These are phyloP conservation scores for Drosophila kanekoi DNA, from an alignment of 2,888 invertebrate species.

Conservation along the genomic window DNA sequence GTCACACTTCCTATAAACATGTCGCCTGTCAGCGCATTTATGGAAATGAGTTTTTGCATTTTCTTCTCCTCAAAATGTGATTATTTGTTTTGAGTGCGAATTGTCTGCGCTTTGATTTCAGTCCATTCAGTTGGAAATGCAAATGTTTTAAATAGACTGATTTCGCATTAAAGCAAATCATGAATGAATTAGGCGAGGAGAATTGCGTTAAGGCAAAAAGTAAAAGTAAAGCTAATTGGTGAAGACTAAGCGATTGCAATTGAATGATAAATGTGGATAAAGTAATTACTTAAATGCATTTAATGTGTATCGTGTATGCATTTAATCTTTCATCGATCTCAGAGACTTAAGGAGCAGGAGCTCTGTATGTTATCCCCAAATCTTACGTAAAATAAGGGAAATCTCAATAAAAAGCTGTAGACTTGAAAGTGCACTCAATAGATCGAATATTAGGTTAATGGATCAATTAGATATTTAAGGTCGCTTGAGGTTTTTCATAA, in stretches of 20 bases:
- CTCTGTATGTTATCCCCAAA: too few species aligned
- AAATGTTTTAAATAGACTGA: background rate
- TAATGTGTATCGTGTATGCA: too few species aligned
- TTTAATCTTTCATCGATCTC: too few species aligned
- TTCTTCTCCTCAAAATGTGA: background rate
- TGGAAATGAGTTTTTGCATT: background rate
- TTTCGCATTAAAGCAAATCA: constrained; percentile 3
- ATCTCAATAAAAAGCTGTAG: too few species aligned
- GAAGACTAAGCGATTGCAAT: constrained; percentile 5
- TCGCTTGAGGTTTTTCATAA: too few species aligned
- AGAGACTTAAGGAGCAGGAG: too few species aligned
- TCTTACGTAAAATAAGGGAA: too few species aligned
- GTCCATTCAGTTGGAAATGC: background rate
- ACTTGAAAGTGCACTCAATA: too few species aligned
- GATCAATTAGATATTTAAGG: too few species aligned
- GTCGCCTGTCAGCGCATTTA: constrained; percentile 5
- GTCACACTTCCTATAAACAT: constrained; percentile 17
- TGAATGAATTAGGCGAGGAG: background rate
- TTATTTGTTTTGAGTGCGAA: background rate
- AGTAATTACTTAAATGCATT: background rate
- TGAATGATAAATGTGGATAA: background rate
- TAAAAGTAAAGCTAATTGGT: constrained; percentile 23
- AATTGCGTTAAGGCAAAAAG: constrained; percentile 9
- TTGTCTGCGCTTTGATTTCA: constrained; percentile 1
- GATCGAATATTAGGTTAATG: too few species aligned